A percentile compares a stretch with the other conserved stretches of the same genome.
Evolutionary conservation across 2,113 vertebrate species (phyloP).

Genomic region (Menura novaehollandiae): DNA sequence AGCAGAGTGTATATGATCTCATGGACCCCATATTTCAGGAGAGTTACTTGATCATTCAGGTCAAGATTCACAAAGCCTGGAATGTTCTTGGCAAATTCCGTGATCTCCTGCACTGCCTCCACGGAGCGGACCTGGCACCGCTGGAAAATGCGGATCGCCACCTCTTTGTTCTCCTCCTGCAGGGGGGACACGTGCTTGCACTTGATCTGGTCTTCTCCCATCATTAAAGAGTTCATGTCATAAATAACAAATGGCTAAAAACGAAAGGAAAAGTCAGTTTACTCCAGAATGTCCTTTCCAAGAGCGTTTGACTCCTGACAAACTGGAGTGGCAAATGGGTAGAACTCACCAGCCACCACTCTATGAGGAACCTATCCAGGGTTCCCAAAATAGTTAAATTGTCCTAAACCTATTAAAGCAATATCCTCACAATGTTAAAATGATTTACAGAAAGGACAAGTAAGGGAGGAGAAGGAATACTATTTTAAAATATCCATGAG

Average conservation of each 20-base stretch:
- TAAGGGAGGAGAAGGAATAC: neutral
- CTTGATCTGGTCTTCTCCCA: slow-evolving; percentile 94
- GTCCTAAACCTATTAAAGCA: neutral
- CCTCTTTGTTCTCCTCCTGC: slow-evolving; percentile 82
- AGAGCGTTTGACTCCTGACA: neutral
- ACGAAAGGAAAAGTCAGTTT: neutral
- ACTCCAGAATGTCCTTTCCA: neutral
- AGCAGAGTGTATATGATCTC: slow-evolving; percentile 96
- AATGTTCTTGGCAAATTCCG: slow-evolving; percentile 96
- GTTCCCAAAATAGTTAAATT: neutral
- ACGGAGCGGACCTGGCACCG: slow-evolving; percentile 94
- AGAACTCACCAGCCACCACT: neutral
- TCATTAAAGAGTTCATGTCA: slow-evolving; percentile 95
- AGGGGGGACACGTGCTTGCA: slow-evolving; percentile 81
- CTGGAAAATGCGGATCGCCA: slow-evolving; percentile 94
- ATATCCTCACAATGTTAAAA: neutral
- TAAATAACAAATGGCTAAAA: slow-evolving; percentile 95
- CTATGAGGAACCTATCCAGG: neutral
- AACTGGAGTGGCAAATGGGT: neutral
- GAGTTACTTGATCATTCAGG: slow-evolving; percentile 97
- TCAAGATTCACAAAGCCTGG: slow-evolving; percentile 92
- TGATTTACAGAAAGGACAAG: neutral
- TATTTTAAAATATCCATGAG: neutral
- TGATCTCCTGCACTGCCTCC: slow-evolving; percentile 94
- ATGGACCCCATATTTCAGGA: slow-evolving; percentile 95